Evolutionary conservation across 2,113 vertebrate genomes (phyloP).

Genomic region (Callocephalon fimbriatum): DNA sequence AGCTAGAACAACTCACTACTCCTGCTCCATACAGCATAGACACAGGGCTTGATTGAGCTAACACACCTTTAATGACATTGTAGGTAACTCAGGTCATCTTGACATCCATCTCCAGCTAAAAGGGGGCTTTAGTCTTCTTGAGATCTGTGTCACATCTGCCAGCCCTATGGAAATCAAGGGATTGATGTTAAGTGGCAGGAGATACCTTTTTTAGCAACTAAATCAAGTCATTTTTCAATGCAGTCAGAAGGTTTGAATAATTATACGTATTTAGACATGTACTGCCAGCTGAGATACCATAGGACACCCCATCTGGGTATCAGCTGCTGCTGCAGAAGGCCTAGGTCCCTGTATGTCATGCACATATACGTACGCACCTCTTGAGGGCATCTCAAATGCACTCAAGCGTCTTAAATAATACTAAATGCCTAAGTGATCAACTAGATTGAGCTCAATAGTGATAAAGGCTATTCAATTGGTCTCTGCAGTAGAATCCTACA

Average conservation of each 20-base stretch:
- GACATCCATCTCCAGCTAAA: background rate
- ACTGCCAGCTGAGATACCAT: background rate
- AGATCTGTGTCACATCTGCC: background rate
- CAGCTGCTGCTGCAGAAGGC: background rate
- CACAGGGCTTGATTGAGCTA: background rate
- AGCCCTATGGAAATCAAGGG: background rate
- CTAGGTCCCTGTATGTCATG: background rate
- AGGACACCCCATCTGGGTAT: background rate
- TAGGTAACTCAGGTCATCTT: background rate
- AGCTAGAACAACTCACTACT: background rate
- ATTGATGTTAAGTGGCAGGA: background rate
- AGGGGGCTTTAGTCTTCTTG: background rate
- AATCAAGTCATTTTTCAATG: background rate
- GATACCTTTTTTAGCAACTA: background rate
- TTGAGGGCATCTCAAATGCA: background rate
- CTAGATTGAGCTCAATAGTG: rapidly evolving
- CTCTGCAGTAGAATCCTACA: background rate
- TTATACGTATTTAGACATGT: background rate
- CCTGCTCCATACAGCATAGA: rapidly evolving
- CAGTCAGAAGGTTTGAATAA: background rate
- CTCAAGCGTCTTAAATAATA: background rate
- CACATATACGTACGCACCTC: background rate
- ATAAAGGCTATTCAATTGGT: background rate
- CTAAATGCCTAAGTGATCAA: background rate
- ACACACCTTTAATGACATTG: no score